These are phyloP conservation scores for Stictonetta naevosa DNA, from an alignment of 2,113 vertebrate genomes.

Conservation along the genomic window DNA sequence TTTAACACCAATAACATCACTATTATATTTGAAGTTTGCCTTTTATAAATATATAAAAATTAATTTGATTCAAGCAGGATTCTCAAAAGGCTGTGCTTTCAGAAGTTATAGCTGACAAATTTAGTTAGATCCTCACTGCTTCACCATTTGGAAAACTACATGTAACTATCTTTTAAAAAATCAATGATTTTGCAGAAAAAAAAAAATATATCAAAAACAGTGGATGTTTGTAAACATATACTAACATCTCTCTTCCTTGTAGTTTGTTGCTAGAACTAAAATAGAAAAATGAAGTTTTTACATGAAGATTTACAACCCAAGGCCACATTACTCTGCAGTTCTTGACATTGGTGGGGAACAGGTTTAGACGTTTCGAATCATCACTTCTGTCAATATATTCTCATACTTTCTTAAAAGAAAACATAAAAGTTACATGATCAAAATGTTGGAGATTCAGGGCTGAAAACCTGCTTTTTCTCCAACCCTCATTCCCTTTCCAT, in stretches of 20 bases:
- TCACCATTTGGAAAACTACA: not conserved
- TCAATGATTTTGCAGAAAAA: not conserved
- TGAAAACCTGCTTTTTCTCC: not conserved
- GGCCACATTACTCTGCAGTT: not conserved
- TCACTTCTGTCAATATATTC: not conserved
- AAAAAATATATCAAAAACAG: not conserved
- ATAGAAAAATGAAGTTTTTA: not conserved
- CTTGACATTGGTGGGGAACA: not conserved
- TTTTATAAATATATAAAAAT: conserved; percentile 29
- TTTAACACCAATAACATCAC: not conserved
- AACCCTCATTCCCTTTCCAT: not conserved
- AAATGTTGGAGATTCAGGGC: not conserved
- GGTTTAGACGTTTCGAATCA: not conserved
- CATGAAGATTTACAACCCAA: not conserved
- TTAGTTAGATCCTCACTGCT: not conserved
- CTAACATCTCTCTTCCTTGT: not conserved
- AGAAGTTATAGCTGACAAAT: conserved; percentile 12
- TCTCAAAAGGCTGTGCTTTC: conserved; percentile 1
- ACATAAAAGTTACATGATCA: not conserved
- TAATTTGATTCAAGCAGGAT: not conserved
- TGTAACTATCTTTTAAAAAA: not conserved
- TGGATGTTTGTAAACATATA: not conserved
- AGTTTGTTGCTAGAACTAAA: not conserved
- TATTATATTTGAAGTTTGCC: not conserved
- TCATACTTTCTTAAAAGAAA: not conserved